phyloP scores from a whole-genome alignment of 2,113 vertebrate species.

The Plestiodon gilberti region DNA sequence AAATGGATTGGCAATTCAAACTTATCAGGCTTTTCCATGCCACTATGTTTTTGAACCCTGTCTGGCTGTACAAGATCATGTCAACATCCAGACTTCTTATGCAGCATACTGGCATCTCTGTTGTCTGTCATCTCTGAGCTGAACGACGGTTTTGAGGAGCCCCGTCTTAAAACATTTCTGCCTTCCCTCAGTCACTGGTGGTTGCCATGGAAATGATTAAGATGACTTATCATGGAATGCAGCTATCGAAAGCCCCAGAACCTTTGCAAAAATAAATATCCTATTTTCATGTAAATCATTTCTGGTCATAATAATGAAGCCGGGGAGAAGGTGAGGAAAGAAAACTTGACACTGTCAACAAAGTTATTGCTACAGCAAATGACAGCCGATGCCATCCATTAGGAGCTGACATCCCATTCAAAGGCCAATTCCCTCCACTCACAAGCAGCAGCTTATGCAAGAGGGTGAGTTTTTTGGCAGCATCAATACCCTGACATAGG shows the following conservation, averaged over 20 bases:
- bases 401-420: conserved; percentile 7
- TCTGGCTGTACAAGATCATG: neutral
- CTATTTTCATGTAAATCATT: conserved; percentile 8
- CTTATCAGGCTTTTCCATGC: neutral
- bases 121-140: neutral
- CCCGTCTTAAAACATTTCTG: neutral
- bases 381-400: neutral
- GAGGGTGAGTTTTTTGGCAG: neutral
- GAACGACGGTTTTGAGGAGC: neutral
- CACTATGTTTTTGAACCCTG: neutral
- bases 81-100: neutral
- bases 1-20: neutral
- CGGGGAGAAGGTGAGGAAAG: conserved; percentile 6
- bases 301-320: neutral
- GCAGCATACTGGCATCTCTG: neutral
- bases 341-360: conserved; percentile 16
- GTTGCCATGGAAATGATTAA: conserved; percentile 39
- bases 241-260: conserved; percentile 6
- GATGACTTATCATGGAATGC: neutral
- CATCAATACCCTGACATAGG: neutral
- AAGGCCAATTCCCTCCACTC: neutral
- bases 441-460: neutral
- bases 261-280: conserved; percentile 16
- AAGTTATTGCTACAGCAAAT: neutral
- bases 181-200: conserved; percentile 8